Percentiles rank a stretch among this genome's conserved stretches.
These are phyloP conservation scores for Oreochromis aureus DNA, from an alignment of 2,113 vertebrate genomes.

Conservation along the genomic window DNA sequence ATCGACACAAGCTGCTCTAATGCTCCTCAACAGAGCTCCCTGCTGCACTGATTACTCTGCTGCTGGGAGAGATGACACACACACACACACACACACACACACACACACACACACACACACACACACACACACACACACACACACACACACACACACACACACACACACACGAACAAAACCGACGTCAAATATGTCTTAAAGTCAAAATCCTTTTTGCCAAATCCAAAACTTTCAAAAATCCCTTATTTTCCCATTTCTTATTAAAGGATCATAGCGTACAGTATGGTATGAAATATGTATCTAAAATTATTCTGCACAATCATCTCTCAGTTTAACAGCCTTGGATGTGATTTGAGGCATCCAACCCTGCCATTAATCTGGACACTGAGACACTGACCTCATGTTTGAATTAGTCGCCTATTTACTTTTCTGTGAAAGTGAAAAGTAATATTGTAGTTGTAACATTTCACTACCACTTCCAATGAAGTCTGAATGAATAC, in stretches of 20 bases:
- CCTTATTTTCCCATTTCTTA: background rate
- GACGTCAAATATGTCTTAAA: accelerated
- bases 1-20: background rate
- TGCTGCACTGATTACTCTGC: background rate
- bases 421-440: background rate
- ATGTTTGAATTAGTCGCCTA: background rate
- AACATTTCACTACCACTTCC: background rate
- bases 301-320: background rate
- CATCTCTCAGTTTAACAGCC: background rate
- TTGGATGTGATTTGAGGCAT: background rate
- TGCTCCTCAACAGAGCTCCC: background rate
- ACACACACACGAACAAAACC: background rate
- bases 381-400: background rate
- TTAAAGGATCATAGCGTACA: background rate
- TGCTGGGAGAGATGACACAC: background rate
- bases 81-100: background rate
- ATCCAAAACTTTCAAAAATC: background rate
- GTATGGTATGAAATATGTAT: background rate
- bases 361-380: background rate
- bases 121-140: background rate
- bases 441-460: background rate
- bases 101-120: background rate
- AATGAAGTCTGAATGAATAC: background rate
- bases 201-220: background rate
- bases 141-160: background rate